These are phyloP conservation scores for Heliconius ismenius DNA, from an alignment of 2,888 invertebrate genomes.

Conservation along the genomic window DNA sequence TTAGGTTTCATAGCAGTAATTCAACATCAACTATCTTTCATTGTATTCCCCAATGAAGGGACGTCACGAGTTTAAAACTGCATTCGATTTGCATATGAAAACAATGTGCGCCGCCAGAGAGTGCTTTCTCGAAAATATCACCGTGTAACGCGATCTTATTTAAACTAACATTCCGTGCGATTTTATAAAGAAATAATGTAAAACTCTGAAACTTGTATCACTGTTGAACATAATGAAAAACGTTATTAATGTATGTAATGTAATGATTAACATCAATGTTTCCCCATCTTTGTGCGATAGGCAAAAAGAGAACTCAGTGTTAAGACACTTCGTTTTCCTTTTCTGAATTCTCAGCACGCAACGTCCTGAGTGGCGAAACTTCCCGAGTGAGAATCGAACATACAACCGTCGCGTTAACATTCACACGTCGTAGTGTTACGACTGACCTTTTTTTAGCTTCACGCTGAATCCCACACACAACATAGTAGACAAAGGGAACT, in stretches of 20 bases:
- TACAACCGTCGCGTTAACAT: too few relatives aligned
- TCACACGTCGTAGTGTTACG: too few relatives aligned
- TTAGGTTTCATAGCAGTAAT: neutral
- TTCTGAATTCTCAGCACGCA: too few relatives aligned
- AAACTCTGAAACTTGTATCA: slow-evolving; percentile 44
- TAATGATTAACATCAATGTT: slow-evolving; percentile 16
- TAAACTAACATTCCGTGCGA: slow-evolving; percentile 66
- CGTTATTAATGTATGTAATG: neutral
- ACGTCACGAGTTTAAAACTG: slow-evolving; percentile 37
- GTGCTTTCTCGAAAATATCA: slow-evolving; percentile 54
- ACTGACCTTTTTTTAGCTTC: too few relatives aligned
- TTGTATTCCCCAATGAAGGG: slow-evolving; percentile 28
- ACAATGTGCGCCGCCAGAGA: slow-evolving; percentile 47
- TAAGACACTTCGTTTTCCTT: too few relatives aligned
- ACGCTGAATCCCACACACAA: too few relatives aligned
- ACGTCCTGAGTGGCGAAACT: too few relatives aligned
- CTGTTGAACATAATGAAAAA: slow-evolving; percentile 39
- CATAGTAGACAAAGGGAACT: too few relatives aligned
- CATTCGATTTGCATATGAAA: slow-evolving; percentile 43
- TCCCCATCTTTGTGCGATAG: neutral
- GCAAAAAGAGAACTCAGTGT: too few relatives aligned
- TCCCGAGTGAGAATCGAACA: too few relatives aligned
- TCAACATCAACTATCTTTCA: slow-evolving; percentile 36
- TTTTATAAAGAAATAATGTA: slow-evolving; percentile 52
- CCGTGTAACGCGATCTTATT: slow-evolving; percentile 59